These are phyloP conservation scores for Microhierax caerulescens DNA, from an alignment of 2,797 vertebrate genomes.

Conservation along the genomic window DNA sequence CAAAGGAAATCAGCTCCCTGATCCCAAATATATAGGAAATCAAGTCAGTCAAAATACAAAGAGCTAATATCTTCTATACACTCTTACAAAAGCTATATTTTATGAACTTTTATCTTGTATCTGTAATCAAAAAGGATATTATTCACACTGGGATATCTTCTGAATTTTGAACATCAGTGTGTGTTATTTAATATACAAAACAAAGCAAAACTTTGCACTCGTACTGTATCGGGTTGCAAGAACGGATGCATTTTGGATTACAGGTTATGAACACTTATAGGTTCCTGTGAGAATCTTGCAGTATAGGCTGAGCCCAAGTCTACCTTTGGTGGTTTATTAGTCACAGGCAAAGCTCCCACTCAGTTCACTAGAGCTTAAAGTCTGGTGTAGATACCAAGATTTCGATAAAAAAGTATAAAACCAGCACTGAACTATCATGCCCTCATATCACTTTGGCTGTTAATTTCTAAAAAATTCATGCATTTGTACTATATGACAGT, in stretches of 20 bases:
- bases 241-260: not conserved
- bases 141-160: not conserved
- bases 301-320: not conserved
- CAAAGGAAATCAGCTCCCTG: not conserved
- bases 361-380: not conserved
- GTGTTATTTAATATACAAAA: not conserved
- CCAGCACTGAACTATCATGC: not conserved
- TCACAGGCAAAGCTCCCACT: not conserved
- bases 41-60: not conserved
- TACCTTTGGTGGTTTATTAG: not conserved
- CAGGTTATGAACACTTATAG: not conserved
- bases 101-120: not conserved
- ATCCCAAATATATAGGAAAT: not conserved
- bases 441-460: not conserved
- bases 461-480: constrained; percentile 46
- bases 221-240: too few species aligned
- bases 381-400: not conserved
- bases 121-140: not conserved
- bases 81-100: not conserved
- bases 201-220: not conserved
- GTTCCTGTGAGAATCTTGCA: not conserved
- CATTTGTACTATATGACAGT: constrained; percentile 2
- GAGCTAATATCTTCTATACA: not conserved
- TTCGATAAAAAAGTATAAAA: not conserved
- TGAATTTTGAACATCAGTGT: not conserved